Conservation (phyloP, 2,888 invertebrate genomes). For the Campoplex nolae region DNA sequence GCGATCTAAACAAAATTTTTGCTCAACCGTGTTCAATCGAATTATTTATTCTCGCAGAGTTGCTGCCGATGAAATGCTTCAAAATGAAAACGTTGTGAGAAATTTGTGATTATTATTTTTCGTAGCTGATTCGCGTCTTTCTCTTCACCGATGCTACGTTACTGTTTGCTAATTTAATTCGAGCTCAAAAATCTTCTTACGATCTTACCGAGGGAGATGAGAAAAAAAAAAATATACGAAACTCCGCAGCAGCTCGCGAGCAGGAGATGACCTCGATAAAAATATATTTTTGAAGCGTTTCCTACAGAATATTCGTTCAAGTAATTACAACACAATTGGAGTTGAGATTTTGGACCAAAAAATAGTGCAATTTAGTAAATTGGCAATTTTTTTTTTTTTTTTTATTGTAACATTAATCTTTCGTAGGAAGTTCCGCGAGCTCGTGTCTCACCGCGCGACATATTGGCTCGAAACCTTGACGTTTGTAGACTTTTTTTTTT, state of each 20-base stretch:
- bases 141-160: background rate
- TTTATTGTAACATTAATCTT: background rate
- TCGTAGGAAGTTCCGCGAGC: slow-evolving; percentile 42
- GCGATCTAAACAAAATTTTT: background rate
- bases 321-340: background rate
- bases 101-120: slow-evolving; percentile 1
- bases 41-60: background rate
- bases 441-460: slow-evolving; percentile 10
- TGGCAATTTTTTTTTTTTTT: background rate
- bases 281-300: slow-evolving; percentile 14
- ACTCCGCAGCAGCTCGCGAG: background rate
- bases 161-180: background rate
- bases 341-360: background rate
- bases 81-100: background rate
- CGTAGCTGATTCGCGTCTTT: background rate
- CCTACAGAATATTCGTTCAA: background rate
- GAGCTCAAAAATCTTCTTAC: slow-evolving; percentile 1
- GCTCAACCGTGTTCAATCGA: background rate
- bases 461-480: slow-evolving; percentile 73
- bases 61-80: background rate
- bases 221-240: slow-evolving; percentile 7
- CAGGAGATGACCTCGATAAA: slow-evolving; percentile 9
- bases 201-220: background rate
- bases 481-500: background rate
- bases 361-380: background rate